These are phyloP conservation scores for Xenentodon cancila DNA, from an alignment of 2,797 vertebrate genomes.

Conservation along the genomic window DNA sequence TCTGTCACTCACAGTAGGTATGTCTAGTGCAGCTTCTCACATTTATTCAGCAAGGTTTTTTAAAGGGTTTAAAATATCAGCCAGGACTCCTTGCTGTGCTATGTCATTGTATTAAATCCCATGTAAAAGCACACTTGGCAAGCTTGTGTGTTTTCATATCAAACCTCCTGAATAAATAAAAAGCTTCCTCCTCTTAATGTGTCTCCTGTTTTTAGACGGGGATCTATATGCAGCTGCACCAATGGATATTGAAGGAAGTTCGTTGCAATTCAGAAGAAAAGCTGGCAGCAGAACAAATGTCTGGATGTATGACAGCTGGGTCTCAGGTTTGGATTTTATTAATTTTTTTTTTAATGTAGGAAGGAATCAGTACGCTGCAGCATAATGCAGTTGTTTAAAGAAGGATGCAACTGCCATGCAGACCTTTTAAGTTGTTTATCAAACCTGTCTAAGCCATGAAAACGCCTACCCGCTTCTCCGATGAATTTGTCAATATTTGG, in stretches of 20 bases:
- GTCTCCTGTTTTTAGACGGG: conserved; percentile 64
- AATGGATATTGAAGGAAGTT: conserved; percentile 69
- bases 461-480: background rate
- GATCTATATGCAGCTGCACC: conserved; percentile 81
- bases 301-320: conserved; percentile 82
- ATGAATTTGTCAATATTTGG: too few relatives aligned
- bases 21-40: conserved; percentile 20
- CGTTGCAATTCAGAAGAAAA: conserved; percentile 80
- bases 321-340: conserved; percentile 68
- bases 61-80: conserved; percentile 15
- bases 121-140: conserved; percentile 1
- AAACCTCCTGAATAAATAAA: conserved; percentile 34
- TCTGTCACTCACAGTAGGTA: conserved; percentile 78
- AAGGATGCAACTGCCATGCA: background rate
- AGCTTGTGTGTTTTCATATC: conserved; percentile 4
- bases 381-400: background rate
- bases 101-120: conserved; percentile 19
- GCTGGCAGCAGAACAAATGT: conserved; percentile 65
- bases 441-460: background rate
- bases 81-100: conserved; percentile 9
- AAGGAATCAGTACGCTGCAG: too few relatives aligned
- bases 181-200: conserved; percentile 1
- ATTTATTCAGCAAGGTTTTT: background rate
- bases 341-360: background rate
- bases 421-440: too few relatives aligned